These are phyloP conservation scores for Chanos chanos DNA, from an alignment of 2,797 vertebrate species.

Conservation along the genomic window DNA sequence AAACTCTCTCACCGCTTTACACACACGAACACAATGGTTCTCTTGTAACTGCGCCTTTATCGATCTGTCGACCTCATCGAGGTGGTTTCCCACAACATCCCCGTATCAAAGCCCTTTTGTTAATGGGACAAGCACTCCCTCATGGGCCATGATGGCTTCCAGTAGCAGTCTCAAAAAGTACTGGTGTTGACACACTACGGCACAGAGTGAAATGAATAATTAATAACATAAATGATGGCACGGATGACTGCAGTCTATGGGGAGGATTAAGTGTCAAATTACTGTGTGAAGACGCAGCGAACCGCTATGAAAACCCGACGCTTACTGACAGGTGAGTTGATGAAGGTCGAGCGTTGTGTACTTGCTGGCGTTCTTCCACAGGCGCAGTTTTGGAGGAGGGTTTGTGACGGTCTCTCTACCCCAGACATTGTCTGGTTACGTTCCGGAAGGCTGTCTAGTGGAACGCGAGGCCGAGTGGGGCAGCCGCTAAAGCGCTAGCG, in stretches of 20 bases:
- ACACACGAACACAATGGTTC: neutral
- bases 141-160: constrained; percentile 27
- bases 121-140: constrained; percentile 19
- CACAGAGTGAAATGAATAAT: constrained; percentile 21
- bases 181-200: constrained; percentile 11
- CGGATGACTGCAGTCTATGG: neutral
- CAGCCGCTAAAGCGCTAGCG: constrained; percentile 9
- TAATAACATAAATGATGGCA: constrained; percentile 17
- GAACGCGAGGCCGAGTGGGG: constrained; percentile 25
- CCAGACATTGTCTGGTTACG: constrained; percentile 12
- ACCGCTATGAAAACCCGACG: constrained; percentile 6
- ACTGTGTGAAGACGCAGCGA: constrained; percentile 16
- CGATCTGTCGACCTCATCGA: constrained; percentile 22
- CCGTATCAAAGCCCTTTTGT: constrained; percentile 15
- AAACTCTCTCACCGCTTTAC: neutral
- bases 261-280: constrained; percentile 22
- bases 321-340: constrained; percentile 38
- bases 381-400: constrained; percentile 13
- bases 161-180: constrained; percentile 23
- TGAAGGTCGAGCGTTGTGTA: constrained; percentile 25
- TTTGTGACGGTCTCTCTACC: constrained; percentile 1
- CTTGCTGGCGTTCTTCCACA: constrained; percentile 17
- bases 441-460: constrained; percentile 18
- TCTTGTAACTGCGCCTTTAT: constrained; percentile 2
- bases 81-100: constrained; percentile 11